phyloP scores from a whole-genome alignment of 1,140 invertebrate species.

The Anastrepha ludens region DNA sequence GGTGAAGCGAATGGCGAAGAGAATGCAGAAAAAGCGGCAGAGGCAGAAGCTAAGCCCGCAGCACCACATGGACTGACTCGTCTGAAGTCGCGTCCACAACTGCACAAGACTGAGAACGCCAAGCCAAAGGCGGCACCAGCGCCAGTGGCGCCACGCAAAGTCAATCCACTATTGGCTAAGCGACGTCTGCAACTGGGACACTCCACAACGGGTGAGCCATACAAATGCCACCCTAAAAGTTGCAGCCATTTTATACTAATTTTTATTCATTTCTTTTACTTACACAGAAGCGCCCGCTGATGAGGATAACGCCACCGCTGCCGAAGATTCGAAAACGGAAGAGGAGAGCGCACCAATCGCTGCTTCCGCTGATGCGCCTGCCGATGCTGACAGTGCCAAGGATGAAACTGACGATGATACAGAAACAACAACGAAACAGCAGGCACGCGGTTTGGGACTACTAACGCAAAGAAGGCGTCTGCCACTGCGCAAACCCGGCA shows the following conservation, averaged over 20 bases:
- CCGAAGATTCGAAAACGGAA: conserved; percentile 62
- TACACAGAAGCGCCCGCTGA: conserved; percentile 62
- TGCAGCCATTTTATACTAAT: too few relatives aligned
- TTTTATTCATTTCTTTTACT: too few relatives aligned
- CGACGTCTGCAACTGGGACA: conserved; percentile 65
- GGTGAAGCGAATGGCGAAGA: conserved; percentile 61
- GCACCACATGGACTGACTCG: conserved; percentile 67
- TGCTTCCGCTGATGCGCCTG: conserved; percentile 57
- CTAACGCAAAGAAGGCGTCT: conserved; percentile 78
- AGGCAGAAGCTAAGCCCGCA: conserved; percentile 59
- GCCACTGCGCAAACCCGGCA: conserved; percentile 77
- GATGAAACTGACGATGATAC: conserved; percentile 75
- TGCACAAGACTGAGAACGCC: conserved; percentile 71
- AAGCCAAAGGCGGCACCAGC: conserved; percentile 63
- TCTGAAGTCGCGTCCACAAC: conserved; percentile 70
- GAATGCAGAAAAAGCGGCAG: conserved; percentile 58
- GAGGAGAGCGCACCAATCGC: conserved; percentile 65
- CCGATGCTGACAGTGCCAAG: conserved; percentile 63
- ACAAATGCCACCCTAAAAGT: too few relatives aligned
- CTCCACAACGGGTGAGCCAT: conserved; percentile 58
- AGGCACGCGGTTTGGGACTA: conserved; percentile 77
- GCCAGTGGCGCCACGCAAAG: conserved; percentile 66
- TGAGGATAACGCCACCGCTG: conserved; percentile 44
- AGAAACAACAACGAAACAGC: conserved; percentile 74
- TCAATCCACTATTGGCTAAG: conserved; percentile 72